These are phyloP conservation scores for Diabrotica balteata DNA, from an alignment of 2,888 invertebrate genomes.

Conservation along the genomic window DNA sequence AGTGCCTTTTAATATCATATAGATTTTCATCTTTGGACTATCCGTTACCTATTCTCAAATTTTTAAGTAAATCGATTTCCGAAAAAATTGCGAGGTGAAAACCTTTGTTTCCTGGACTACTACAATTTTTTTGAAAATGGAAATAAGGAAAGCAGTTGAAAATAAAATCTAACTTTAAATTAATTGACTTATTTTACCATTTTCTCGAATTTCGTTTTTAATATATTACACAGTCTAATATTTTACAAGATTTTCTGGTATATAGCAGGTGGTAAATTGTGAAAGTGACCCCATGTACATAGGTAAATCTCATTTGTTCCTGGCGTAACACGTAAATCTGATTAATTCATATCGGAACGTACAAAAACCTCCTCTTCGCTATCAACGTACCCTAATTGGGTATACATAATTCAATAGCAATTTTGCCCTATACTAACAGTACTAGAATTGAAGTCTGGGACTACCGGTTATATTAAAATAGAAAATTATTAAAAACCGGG, in stretches of 20 bases:
- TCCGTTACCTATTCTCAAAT: neutral
- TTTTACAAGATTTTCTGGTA: too few species aligned
- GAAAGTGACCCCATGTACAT: too few species aligned
- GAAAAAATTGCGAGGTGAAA: neutral
- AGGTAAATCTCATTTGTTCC: conserved; percentile 16
- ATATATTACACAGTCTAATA: too few species aligned
- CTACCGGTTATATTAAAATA: conserved; percentile 27
- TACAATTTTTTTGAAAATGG: neutral
- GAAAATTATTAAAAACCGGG: conserved; percentile 40
- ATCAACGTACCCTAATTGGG: conserved; percentile 30
- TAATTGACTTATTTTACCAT: too few species aligned
- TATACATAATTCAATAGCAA: conserved; percentile 37
- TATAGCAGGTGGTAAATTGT: too few species aligned
- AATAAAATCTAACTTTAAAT: too few species aligned
- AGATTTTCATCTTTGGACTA: neutral
- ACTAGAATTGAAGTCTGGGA: conserved; percentile 24
- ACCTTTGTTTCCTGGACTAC: neutral
- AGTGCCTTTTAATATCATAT: neutral
- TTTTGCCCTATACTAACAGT: conserved; percentile 36
- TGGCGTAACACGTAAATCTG: conserved; percentile 15
- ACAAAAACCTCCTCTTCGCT: conserved; percentile 13
- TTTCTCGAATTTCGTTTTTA: too few species aligned
- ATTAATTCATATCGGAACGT: conserved; percentile 22
- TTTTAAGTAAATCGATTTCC: neutral
- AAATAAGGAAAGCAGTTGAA: neutral